Percentiles rank a stretch among this genome's conserved stretches.
phyloP scores from a whole-genome alignment of 2,797 vertebrate species.

The Lerista edwardsae region DNA sequence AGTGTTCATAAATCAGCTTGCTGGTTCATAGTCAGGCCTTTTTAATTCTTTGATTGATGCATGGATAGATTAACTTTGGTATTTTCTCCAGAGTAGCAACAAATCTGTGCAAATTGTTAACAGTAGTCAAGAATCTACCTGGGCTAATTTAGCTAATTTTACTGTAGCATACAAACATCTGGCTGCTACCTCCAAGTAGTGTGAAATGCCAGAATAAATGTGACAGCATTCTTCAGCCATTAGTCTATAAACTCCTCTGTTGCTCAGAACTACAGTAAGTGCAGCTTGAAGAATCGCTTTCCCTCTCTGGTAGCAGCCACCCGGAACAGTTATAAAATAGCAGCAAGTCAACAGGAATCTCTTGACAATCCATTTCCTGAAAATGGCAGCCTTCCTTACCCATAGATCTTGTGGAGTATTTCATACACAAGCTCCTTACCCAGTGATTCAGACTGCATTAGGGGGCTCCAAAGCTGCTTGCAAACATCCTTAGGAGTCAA shows the following conservation, averaged over 20 bases:
- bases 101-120: not conserved
- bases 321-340: conserved; percentile 60
- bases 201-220: not conserved
- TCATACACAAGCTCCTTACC: conserved; percentile 56
- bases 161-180: not conserved
- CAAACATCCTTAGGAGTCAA: conserved; percentile 34
- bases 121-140: not conserved
- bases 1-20: not conserved
- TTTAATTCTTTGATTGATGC: not conserved
- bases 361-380: conserved; percentile 43
- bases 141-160: not conserved
- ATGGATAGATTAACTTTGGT: not conserved
- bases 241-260: not conserved
- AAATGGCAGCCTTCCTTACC: conserved; percentile 44
- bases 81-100: not conserved
- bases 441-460: conserved; percentile 33
- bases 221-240: not conserved
- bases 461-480: too few relatives aligned
- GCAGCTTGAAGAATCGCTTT: conserved; percentile 28
- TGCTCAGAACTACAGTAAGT: conserved; percentile 21
- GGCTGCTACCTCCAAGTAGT: not conserved
- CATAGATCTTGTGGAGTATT: conserved; percentile 58
- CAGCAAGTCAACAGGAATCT: not conserved
- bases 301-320: conserved; percentile 35
- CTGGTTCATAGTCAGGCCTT: not conserved